These are phyloP conservation scores for Hydractinia echinata DNA, from an alignment of 30 jellyfish, hydroid and myxozoan species.

Conservation along the genomic window DNA sequence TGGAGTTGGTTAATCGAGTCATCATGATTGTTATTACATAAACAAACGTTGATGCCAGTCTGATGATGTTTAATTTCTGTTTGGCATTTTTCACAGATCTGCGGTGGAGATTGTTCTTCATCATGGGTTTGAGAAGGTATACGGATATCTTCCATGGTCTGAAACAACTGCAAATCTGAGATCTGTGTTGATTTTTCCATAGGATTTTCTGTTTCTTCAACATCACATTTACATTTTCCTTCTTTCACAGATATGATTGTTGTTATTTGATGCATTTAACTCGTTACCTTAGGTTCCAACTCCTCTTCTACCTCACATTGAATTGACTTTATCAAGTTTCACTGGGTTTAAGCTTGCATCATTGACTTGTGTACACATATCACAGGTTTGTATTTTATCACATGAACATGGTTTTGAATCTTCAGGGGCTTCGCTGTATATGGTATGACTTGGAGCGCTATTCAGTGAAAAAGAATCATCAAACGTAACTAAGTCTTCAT, in stretches of 20 bases:
- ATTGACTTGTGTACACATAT: constrained; percentile 16
- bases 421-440: background rate
- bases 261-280: background rate
- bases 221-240: constrained; percentile 18
- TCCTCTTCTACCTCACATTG: constrained; percentile 11
- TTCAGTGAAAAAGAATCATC: background rate
- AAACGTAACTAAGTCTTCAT: background rate
- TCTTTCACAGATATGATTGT: background rate
- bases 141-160: constrained; percentile 8
- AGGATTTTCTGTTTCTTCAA: constrained; percentile 14
- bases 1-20: constrained; percentile 30
- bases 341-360: background rate
- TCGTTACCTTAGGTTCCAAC: background rate
- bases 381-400: constrained; percentile 20
- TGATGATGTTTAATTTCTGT: constrained; percentile 14
- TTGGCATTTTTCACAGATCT: constrained; percentile 14
- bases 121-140: background rate
- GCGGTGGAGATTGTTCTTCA: background rate
- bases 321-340: background rate
- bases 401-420: background rate
- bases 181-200: constrained; percentile 39
- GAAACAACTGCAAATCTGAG: constrained; percentile 6
- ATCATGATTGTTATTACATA: constrained; percentile 5
- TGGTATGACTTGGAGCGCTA: background rate
- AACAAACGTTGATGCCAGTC: background rate